phyloP scores from a whole-genome alignment of 2,888 invertebrate genomes.

The Xiphydria camelus region DNA sequence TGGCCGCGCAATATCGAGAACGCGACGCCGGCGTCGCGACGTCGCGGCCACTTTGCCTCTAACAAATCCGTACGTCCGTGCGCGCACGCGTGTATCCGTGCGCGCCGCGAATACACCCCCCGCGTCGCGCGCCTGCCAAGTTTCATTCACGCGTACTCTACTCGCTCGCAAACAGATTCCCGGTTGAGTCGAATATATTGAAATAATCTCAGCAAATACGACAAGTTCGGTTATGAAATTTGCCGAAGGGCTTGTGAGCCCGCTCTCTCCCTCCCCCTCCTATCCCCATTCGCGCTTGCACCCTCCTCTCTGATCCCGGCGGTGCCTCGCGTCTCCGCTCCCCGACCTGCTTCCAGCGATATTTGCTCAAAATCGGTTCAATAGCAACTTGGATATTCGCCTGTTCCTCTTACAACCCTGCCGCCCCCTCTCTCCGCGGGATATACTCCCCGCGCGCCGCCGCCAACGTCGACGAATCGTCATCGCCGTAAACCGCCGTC shows the following conservation, averaged over 20 bases:
- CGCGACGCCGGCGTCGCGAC: too few relatives aligned
- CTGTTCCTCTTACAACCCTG: conserved; percentile 48
- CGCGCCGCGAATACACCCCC: too few relatives aligned
- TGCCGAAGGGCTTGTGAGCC: conserved; percentile 57
- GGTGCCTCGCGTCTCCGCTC: conserved; percentile 14
- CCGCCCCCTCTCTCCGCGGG: conserved; percentile 7
- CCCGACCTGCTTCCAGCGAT: conserved; percentile 53
- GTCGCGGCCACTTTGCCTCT: too few relatives aligned
- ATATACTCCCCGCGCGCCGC: too few relatives aligned
- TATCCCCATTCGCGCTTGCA: conserved; percentile 4
- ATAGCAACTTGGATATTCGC: conserved; percentile 57
- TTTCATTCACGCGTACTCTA: conserved; percentile 58
- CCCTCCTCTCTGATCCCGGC: conserved; percentile 21
- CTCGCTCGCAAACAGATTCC: conserved; percentile 56
- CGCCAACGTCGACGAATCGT: conserved; percentile 29
- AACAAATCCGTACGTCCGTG: too few relatives aligned
- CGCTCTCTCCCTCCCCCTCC: conserved; percentile 39
- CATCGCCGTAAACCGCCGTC: conserved; percentile 29
- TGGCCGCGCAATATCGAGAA: too few relatives aligned
- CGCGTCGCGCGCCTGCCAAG: too few relatives aligned
- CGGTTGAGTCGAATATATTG: conserved; percentile 57
- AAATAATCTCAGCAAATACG: conserved; percentile 59
- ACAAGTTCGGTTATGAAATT: conserved; percentile 60
- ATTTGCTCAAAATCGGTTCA: conserved; percentile 58
- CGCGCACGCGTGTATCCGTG: too few relatives aligned